Evolutionary conservation across 2,888 invertebrate genomes (phyloP).

Genomic region (Chrysolina oricalcia): DNA sequence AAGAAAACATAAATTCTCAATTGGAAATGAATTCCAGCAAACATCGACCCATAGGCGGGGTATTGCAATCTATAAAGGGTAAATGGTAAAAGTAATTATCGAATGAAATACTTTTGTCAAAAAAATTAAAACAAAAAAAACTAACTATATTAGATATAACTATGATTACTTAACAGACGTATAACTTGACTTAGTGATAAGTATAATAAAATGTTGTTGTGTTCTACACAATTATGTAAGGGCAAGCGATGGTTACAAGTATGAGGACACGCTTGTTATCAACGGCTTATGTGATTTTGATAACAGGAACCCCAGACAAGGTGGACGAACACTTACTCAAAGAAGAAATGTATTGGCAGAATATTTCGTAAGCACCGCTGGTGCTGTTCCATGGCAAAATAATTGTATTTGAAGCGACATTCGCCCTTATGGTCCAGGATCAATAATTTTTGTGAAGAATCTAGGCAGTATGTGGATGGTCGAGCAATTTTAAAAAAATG

Average conservation of each 20-base stretch:
- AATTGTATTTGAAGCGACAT: slow-evolving; percentile 3
- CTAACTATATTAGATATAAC: too few species aligned
- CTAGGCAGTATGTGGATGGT: too few species aligned
- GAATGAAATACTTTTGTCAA: too few species aligned
- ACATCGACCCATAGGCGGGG: too few species aligned
- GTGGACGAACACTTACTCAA: slow-evolving; percentile 15
- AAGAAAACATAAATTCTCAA: too few species aligned
- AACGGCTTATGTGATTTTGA: slow-evolving; percentile 9
- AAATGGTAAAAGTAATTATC: too few species aligned
- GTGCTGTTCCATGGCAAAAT: slow-evolving; percentile 6
- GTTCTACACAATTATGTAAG: slow-evolving; percentile 4
- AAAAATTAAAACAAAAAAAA: too few species aligned
- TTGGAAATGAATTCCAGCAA: too few species aligned
- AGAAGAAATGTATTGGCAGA: slow-evolving; percentile 16
- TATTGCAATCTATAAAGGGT: too few species aligned
- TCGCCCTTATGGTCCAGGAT: not conserved
- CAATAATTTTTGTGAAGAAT: too few species aligned
- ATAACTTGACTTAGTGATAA: slow-evolving; percentile 10
- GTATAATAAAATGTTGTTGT: slow-evolving; percentile 17
- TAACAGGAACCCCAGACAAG: slow-evolving; percentile 11
- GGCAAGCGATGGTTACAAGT: slow-evolving; percentile 10
- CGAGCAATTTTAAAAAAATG: not conserved
- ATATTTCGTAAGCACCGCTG: slow-evolving; percentile 15
- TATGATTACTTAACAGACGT: too few species aligned
- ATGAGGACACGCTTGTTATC: slow-evolving; percentile 18